Conservation (phyloP, 2,888 invertebrate species). For the Clivina fossor region DNA sequence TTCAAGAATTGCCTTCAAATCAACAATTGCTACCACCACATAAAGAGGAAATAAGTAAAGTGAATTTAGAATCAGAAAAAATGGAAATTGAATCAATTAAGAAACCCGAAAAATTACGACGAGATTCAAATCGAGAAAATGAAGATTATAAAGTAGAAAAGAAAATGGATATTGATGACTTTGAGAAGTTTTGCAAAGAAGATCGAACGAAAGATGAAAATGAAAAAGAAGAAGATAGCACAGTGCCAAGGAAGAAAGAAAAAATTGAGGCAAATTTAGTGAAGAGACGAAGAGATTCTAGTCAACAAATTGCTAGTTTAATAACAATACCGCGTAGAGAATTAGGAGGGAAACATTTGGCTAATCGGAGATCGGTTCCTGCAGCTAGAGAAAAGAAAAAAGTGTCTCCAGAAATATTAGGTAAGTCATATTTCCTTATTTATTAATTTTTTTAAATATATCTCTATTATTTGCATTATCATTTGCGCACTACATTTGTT, state of each 20-base stretch:
- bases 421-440: slow-evolving; percentile 43
- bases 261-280: slow-evolving; percentile 53
- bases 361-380: slow-evolving; percentile 49
- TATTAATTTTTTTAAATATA: background rate
- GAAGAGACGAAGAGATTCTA: slow-evolving; percentile 51
- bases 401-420: slow-evolving; percentile 51
- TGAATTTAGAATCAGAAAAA: slow-evolving; percentile 38
- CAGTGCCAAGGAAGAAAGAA: slow-evolving; percentile 57
- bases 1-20: slow-evolving; percentile 43
- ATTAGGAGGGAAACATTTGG: slow-evolving; percentile 43
- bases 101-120: slow-evolving; percentile 23
- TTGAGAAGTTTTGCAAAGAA: slow-evolving; percentile 51
- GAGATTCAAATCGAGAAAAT: slow-evolving; percentile 48
- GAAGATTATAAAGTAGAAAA: slow-evolving; percentile 43
- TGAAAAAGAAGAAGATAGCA: slow-evolving; percentile 53
- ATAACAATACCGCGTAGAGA: slow-evolving; percentile 51
- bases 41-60: slow-evolving; percentile 22
- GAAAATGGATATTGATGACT: slow-evolving; percentile 41
- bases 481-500: too few relatives aligned
- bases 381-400: slow-evolving; percentile 55
- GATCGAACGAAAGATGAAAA: slow-evolving; percentile 49
- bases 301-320: slow-evolving; percentile 51
- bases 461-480: too few relatives aligned
- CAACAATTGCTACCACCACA: slow-evolving; percentile 6
- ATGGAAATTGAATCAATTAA: slow-evolving; percentile 38